phyloP scores from a whole-genome alignment of 2,113 vertebrate species.

The Sinosuthora webbiana region DNA sequence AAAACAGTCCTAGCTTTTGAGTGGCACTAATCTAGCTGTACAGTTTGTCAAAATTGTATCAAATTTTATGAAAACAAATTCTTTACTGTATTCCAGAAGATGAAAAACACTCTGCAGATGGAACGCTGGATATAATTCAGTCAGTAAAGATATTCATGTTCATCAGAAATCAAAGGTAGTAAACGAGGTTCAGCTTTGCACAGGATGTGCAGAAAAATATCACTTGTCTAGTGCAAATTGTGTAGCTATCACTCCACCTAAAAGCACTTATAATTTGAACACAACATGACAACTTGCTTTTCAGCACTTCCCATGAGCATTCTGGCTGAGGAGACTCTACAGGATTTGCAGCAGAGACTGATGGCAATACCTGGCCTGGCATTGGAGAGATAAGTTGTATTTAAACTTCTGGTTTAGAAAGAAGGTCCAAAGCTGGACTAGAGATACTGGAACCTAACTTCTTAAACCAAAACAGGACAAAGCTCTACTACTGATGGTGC shows the following conservation, averaged over 20 bases:
- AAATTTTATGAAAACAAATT: not conserved
- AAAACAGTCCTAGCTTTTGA: not conserved
- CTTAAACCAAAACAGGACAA: not conserved
- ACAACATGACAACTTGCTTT: not conserved
- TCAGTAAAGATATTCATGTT: not conserved
- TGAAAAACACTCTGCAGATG: not conserved
- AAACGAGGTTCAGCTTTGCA: not conserved
- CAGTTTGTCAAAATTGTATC: not conserved
- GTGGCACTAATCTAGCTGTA: not conserved
- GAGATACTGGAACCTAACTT: not conserved
- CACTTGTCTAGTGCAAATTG: not conserved
- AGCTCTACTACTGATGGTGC: not conserved
- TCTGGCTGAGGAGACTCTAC: not conserved
- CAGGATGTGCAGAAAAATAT: not conserved
- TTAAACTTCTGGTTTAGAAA: not conserved
- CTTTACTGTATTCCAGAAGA: not conserved
- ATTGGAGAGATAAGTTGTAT: accelerated
- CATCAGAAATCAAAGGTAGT: conserved; percentile 8
- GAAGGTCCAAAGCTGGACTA: not conserved
- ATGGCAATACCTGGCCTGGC: not conserved
- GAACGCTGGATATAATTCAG: not conserved
- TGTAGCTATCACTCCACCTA: not conserved
- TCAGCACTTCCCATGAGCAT: not conserved
- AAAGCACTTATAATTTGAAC: not conserved
- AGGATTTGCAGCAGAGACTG: not conserved